Conservation (phyloP, 2,797 vertebrate species). For the Gymnopithys bicolor region DNA sequence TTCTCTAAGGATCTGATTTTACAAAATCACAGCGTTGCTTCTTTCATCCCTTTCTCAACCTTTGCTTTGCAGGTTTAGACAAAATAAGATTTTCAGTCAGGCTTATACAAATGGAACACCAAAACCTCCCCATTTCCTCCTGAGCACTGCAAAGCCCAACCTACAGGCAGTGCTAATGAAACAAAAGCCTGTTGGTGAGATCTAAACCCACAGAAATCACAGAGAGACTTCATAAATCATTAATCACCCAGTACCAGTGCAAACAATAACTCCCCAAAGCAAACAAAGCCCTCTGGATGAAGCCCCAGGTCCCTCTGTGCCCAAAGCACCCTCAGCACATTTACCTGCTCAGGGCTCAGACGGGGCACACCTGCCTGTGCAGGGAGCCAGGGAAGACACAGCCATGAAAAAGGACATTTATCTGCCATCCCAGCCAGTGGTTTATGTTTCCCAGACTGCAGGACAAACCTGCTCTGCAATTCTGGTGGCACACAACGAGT, state of each 20-base stretch:
- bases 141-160: neutral
- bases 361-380: neutral
- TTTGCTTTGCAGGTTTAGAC: neutral
- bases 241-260: neutral
- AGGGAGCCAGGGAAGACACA: neutral
- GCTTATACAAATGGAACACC: neutral
- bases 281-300: neutral
- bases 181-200: neutral
- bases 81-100: neutral
- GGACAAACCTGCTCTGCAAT: neutral
- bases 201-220: neutral
- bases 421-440: neutral
- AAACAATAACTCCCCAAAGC: neutral
- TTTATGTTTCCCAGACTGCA: neutral
- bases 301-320: neutral
- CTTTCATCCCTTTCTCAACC: neutral
- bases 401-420: neutral
- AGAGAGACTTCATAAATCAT: neutral
- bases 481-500: neutral
- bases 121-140: neutral
- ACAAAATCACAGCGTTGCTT: neutral
- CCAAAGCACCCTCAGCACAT: neutral
- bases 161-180: neutral
- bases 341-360: neutral
- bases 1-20: neutral